These are phyloP conservation scores for Sturmia bella DNA, from an alignment of 2,888 invertebrate genomes.

Conservation along the genomic window DNA sequence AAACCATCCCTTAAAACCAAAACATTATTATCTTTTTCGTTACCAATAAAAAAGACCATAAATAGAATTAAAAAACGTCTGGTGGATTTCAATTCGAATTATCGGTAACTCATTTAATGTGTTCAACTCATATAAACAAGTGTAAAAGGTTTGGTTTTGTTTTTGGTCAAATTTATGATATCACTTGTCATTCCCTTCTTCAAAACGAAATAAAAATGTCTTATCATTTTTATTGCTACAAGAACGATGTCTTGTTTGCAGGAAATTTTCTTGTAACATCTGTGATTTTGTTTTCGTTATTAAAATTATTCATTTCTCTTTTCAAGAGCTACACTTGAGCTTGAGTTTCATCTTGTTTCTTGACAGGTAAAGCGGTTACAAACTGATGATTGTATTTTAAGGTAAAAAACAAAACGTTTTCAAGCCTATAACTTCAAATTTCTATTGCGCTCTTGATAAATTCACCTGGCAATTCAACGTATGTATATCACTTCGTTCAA, in stretches of 20 bases:
- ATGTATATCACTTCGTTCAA: too few species aligned
- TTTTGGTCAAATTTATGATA: slow-evolving; percentile 37
- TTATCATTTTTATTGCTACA: slow-evolving; percentile 17
- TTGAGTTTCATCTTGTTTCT: too few species aligned
- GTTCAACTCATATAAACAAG: slow-evolving; percentile 29
- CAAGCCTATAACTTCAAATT: too few species aligned
- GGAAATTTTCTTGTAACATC: not conserved
- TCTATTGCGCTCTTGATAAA: too few species aligned
- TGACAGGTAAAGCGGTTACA: too few species aligned
- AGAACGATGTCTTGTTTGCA: slow-evolving; percentile 5
- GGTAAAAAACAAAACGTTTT: too few species aligned
- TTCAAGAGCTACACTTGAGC: too few species aligned
- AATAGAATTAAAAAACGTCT: slow-evolving; percentile 19
- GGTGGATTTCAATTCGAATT: slow-evolving; percentile 9
- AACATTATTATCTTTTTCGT: slow-evolving; percentile 45
- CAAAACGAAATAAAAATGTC: slow-evolving; percentile 7
- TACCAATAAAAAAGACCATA: not conserved
- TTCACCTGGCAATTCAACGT: too few species aligned
- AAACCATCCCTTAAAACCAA: slow-evolving; percentile 40
- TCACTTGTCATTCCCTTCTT: slow-evolving; percentile 27
- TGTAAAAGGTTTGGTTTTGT: slow-evolving; percentile 33
- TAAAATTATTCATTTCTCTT: not conserved
- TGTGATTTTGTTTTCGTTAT: not conserved
- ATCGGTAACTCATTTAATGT: slow-evolving; percentile 47
- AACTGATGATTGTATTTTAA: too few species aligned